Conservation (phyloP, 2,797 vertebrate species). For the Linurgus olivaceus region DNA sequence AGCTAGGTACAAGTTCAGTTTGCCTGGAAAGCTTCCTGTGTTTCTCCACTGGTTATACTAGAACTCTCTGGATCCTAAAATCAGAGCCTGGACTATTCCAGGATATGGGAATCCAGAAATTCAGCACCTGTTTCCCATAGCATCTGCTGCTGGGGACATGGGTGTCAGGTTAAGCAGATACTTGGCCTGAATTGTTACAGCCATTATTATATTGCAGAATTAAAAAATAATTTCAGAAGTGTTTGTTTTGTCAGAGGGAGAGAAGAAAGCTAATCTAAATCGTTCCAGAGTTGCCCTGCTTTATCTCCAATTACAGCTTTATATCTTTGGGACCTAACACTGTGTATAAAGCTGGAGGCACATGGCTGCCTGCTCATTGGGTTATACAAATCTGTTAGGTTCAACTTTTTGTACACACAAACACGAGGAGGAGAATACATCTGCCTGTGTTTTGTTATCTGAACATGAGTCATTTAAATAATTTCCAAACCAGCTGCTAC, state of each 20-base stretch:
- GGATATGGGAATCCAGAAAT: neutral
- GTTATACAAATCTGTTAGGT: neutral
- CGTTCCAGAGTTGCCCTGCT: neutral
- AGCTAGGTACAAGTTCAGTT: neutral
- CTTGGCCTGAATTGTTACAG: neutral
- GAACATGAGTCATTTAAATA: rapidly evolving
- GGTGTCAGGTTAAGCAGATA: neutral
- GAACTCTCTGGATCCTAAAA: neutral
- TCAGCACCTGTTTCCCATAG: neutral
- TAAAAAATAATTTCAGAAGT: neutral
- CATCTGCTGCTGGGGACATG: neutral
- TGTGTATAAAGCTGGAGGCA: neutral
- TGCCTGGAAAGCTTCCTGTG: neutral
- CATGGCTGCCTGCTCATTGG: neutral
- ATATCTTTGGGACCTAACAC: neutral
- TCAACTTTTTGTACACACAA: neutral
- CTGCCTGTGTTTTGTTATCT: neutral
- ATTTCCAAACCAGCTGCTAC: neutral
- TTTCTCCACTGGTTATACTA: neutral
- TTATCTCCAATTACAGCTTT: neutral
- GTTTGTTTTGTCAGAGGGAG: neutral
- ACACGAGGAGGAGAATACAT: neutral
- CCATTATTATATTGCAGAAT: neutral
- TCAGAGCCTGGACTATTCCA: neutral
- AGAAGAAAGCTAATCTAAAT: neutral